phyloP scores from a whole-genome alignment of 1,140 invertebrate genomes.

The Zophobas morio region DNA sequence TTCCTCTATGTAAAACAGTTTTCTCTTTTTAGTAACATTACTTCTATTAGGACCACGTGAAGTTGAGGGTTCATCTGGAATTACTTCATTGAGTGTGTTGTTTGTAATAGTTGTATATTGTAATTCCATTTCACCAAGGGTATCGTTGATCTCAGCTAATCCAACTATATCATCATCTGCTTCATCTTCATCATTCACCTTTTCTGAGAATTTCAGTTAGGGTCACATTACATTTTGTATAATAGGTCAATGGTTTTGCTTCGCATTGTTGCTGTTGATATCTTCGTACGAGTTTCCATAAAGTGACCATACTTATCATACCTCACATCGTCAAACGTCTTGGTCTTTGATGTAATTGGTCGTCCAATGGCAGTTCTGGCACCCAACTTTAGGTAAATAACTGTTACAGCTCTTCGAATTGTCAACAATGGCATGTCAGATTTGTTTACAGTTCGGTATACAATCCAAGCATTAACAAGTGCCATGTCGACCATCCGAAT shows the following conservation, averaged over 20 bases:
- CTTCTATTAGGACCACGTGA: too few relatives aligned
- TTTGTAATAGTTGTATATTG: not conserved
- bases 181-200: not conserved
- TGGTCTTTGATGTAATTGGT: not conserved
- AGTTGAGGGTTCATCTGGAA: too few relatives aligned
- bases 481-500: not conserved
- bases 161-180: not conserved
- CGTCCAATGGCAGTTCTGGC: not conserved
- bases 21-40: too few relatives aligned
- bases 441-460: not conserved
- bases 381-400: not conserved
- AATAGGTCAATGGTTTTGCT: not conserved
- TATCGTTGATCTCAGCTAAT: not conserved
- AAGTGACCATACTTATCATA: not conserved
- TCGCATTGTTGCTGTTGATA: not conserved
- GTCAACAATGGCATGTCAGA: not conserved
- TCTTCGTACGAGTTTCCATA: not conserved
- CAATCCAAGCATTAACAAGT: not conserved
- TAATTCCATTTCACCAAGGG: not conserved
- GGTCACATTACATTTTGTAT: not conserved
- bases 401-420: not conserved
- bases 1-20: too few relatives aligned
- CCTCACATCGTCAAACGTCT: not conserved
- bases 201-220: not conserved
- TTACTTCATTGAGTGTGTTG: too few relatives aligned